Evolutionary conservation across 23 tunicate species (phyloP), one percentile per base, ranked within the genome.

Genomic region (Diplosoma virens): DNA sequence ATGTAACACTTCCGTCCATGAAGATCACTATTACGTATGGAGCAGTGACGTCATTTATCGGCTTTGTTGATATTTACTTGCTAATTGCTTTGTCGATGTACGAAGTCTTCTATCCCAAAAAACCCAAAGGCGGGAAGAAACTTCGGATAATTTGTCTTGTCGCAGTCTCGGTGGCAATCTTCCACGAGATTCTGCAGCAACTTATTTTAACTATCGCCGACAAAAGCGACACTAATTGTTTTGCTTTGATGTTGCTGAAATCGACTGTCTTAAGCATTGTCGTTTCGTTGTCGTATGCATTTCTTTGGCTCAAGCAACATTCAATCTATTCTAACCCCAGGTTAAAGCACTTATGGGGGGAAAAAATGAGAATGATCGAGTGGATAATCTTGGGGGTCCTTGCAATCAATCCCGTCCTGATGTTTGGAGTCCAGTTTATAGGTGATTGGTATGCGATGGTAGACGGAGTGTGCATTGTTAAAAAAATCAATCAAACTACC

Each of bases 391-490:
- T 80, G 33, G 1, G 25, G 2, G 29, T 80, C 2, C 45, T 80
- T 16, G 26, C 52, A 21, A 32, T 69, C 22, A 80, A 80, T 32
- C 85, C 85, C n/a, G 21, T 50, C 25, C 26, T 80, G 6, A 63
- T 68, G 77, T 69, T 80, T 26, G 85, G 85, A 2, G 35, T 80
- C 53, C 85, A 80, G 67, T 80, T 80, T 36, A 80, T 53, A 22
- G 85, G 77, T 1, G 53, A 37, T 28, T 35, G 68, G 1, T 80
- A 55, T 30, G 32, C 33, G 23, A 68, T 56, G 2, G 18, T 50
- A 54, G 34, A 68, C 55, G 67, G 68, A 5, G 68, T 56, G 1
- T 80, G 85, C 24, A 7, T 69, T 31, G 85, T 80, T 36, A 4
- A 53, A 9, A 32, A 30, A 0, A 33, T 18, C 4, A 33, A 53